Conservation (phyloP, 2,888 invertebrate genomes). For the Eucera pruinosa region DNA sequence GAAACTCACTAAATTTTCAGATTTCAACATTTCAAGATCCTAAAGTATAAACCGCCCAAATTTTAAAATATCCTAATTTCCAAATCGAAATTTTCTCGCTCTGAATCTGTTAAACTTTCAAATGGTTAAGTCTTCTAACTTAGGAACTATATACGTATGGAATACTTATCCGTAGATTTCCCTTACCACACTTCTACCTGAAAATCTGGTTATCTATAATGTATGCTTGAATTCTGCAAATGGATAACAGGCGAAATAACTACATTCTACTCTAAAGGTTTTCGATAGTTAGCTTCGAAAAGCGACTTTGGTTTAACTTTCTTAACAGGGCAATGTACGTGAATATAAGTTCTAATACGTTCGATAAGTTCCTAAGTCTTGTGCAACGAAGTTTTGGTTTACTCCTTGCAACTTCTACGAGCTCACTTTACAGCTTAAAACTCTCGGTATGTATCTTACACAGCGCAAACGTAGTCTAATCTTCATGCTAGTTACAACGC, state of each 20-base stretch:
- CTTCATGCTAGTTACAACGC: background rate
- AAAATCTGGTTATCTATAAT: background rate
- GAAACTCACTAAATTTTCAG: no score
- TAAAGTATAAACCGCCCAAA: no score
- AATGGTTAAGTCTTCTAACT: no score
- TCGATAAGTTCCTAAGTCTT: slow-evolving; percentile 11
- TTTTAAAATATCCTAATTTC: no score
- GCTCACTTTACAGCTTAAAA: background rate
- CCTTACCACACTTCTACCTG: no score
- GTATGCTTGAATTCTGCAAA: background rate
- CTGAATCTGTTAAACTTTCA: no score
- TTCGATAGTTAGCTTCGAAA: slow-evolving; percentile 10
- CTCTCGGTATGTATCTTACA: background rate
- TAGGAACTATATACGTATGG: no score
- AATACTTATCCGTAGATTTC: no score
- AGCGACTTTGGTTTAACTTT: background rate
- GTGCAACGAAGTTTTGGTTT: slow-evolving; percentile 7
- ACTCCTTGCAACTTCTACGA: background rate
- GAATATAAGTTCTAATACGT: slow-evolving; percentile 17
- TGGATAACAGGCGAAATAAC: background rate
- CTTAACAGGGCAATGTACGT: background rate
- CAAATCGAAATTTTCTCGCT: no score
- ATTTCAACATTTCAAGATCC: no score
- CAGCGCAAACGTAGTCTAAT: background rate
- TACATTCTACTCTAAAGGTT: background rate